Base-by-base conservation (phyloP, 2,888 invertebrate species). In the Drosophila limbata region DNA sequence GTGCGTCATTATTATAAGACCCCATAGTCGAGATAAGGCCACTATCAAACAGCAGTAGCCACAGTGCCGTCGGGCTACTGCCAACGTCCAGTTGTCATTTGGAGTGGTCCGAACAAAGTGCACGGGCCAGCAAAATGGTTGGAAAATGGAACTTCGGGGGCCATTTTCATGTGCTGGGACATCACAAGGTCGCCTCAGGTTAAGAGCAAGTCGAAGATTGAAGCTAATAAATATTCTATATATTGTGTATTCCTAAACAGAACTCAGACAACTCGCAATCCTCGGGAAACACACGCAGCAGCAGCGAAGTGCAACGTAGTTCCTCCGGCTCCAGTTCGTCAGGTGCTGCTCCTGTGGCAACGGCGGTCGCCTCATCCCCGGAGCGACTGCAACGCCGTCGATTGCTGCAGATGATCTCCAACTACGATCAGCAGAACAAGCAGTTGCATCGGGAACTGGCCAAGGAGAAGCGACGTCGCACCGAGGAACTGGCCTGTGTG, bases 401-500 rank as follows among this genome's bases (percentile, higher is more conserved):
- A 42, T 80, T 92, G 3, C 66, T 92, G 25, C 91, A 92, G 76
- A 89, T 91, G 86, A 87, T 92, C 77, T 88, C 90, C 51, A 89
- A 86, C 73, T 89, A 91, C 37, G 92, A 92, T 77, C 90, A 91
- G 76, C 91, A 92, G 74, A 92, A 92, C 64, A 91, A 91, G 67
- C 78, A 85, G 44, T 66, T 92, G 53, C 91, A 92, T 63, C 89
- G 90, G 19, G 92, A 93, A 57, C 67, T 93, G 72, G 90, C 91
- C 77, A 91, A 90, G 71, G 93, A 93, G 73, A 92, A 92, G 63
- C 88, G 90, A 10, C 90, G 91, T 1, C 92, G 92, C 53, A 89
- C 86, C 53, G 92, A 92, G 63, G 93, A 93, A 69, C 76, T 93
- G 45, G 90, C 92, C 45, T 90, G 90, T 69, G 91, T 93, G n/a